These are phyloP conservation scores for Epinephelus cyanopodus DNA, from an alignment of 2,113 vertebrate species.

Conservation along the genomic window DNA sequence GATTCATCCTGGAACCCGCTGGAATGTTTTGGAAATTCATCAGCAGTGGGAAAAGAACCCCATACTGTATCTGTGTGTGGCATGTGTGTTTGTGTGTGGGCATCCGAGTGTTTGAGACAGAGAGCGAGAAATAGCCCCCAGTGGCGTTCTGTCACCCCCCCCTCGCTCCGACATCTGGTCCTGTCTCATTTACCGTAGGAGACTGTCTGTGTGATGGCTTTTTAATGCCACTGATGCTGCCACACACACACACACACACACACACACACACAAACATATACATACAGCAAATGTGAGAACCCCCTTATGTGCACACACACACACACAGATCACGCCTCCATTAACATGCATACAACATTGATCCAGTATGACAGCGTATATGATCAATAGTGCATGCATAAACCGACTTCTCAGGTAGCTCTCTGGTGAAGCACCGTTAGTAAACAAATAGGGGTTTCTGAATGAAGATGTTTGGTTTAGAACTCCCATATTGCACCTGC, in stretches of 20 bases:
- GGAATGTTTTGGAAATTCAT: constrained; percentile 63
- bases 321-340: constrained; percentile 10
- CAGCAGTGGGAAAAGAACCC: constrained; percentile 53
- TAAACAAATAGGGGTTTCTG: constrained; percentile 64
- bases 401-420: constrained; percentile 56
- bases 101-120: background rate
- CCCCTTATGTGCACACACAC: background rate
- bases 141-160: constrained; percentile 77
- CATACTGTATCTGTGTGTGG: constrained; percentile 39
- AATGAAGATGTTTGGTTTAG: constrained; percentile 80
- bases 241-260: constrained; percentile 47
- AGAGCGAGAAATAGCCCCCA: constrained; percentile 66
- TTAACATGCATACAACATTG: constrained; percentile 66
- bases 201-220: constrained; percentile 81
- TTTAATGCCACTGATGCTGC: constrained; percentile 79
- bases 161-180: constrained; percentile 85
- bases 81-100: constrained; percentile 28
- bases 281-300: constrained; percentile 20
- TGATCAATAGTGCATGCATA: constrained; percentile 77
- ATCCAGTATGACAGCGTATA: constrained; percentile 57
- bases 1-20: constrained; percentile 63
- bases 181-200: constrained; percentile 82
- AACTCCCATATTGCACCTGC: constrained; percentile 28
- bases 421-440: constrained; percentile 46
- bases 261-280: constrained; percentile 24